A percentile compares a stretch with the other conserved stretches of the same genome.
Conservation (phyloP, 2,888 invertebrate genomes). For the Caenorhabditis angaria region DNA sequence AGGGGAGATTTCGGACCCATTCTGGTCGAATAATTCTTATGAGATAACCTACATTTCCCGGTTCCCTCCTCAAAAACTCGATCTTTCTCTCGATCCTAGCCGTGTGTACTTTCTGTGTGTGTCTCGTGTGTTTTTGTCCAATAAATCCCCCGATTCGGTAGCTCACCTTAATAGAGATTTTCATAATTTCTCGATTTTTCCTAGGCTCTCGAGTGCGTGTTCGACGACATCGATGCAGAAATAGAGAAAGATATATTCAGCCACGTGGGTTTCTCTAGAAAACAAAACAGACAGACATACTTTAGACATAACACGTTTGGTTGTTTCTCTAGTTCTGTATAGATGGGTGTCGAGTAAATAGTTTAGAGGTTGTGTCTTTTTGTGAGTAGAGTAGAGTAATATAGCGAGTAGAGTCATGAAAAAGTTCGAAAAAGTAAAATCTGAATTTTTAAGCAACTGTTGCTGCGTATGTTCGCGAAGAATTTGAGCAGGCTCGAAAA, state of each 20-base stretch:
- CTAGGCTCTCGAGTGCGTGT: neutral
- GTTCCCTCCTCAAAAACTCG: neutral
- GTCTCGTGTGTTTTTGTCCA: neutral
- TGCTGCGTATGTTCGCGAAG: neutral
- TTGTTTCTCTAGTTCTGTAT: slow-evolving; percentile 9
- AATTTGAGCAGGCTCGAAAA: slow-evolving; percentile 7
- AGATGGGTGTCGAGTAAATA: neutral
- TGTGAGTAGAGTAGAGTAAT: neutral
- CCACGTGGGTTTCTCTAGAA: neutral
- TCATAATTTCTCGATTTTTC: too few relatives aligned
- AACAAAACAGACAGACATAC: neutral
- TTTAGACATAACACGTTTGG: too few relatives aligned
- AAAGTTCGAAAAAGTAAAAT: neutral
- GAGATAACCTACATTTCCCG: neutral
- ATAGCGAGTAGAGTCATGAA: neutral
- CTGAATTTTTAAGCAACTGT: slow-evolving; percentile 5
- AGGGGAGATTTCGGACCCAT: too few relatives aligned
- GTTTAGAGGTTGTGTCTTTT: neutral
- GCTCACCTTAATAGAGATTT: too few relatives aligned
- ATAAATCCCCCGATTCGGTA: too few relatives aligned
- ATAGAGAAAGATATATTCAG: slow-evolving; percentile 3
- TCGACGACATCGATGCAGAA: slow-evolving; percentile 8
- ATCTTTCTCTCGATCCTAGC: neutral
- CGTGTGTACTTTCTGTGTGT: neutral
- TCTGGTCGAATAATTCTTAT: too few relatives aligned